Evolutionary conservation across 1,140 invertebrate species (phyloP).

Genomic region (Ctenoplectra terminalis): DNA sequence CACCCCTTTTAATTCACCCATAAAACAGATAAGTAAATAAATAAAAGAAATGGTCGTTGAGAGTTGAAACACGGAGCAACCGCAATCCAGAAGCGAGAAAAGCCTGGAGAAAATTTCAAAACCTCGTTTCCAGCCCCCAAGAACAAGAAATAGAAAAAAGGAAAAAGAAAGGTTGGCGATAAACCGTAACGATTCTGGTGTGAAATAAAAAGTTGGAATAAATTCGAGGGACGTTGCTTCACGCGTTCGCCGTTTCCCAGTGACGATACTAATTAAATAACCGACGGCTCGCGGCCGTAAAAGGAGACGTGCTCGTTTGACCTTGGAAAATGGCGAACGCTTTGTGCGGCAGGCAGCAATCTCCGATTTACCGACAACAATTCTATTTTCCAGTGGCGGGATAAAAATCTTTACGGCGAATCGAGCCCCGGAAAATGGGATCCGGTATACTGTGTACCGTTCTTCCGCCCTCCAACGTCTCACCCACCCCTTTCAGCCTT

Average conservation of each 20-base stretch:
- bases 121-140: too few relatives aligned
- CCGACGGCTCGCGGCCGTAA: neutral
- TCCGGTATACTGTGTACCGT: neutral
- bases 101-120: too few relatives aligned
- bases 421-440: constrained; percentile 1
- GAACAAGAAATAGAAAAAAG: too few relatives aligned
- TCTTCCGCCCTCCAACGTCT: neutral
- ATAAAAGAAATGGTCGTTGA: too few relatives aligned
- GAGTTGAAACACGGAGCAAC: too few relatives aligned
- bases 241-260: neutral
- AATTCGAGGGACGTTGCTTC: neutral
- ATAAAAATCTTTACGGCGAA: constrained; percentile 22
- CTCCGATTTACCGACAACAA: constrained; percentile 18
- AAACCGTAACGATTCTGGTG: neutral
- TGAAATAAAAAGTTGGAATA: neutral
- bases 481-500: neutral
- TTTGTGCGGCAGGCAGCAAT: neutral
- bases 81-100: too few relatives aligned
- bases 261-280: constrained; percentile 19
- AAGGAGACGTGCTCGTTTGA: neutral
- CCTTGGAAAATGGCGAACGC: neutral
- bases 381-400: constrained; percentile 14
- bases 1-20: too few relatives aligned
- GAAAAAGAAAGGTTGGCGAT: too few relatives aligned
- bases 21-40: too few relatives aligned